phyloP scores from a whole-genome alignment of 23 tunicate genomes.

The Halocynthia aurantium region DNA sequence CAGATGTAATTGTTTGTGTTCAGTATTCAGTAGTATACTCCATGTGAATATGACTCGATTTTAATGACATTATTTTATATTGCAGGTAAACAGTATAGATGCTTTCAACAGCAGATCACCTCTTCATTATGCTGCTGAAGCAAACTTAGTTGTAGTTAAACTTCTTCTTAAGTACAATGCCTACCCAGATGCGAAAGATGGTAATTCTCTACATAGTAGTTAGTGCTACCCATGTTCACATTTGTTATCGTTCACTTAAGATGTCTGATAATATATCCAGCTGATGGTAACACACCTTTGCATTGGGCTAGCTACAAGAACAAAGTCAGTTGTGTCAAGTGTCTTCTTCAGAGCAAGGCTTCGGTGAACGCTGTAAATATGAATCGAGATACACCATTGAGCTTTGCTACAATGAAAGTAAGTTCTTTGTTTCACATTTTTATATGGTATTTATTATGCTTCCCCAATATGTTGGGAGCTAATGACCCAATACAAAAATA shows the following conservation, averaged over 20 bases:
- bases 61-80: no score
- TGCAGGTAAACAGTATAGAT: slow-evolving; percentile 7
- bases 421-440: not conserved
- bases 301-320: slow-evolving; percentile 7
- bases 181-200: slow-evolving; percentile 4
- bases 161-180: not conserved
- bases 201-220: not conserved
- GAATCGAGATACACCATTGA: not conserved
- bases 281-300: slow-evolving; percentile 8
- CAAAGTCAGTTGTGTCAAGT: not conserved
- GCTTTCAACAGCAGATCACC: not conserved
- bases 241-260: no score
- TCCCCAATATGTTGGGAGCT: no score
- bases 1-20: not conserved
- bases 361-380: not conserved
- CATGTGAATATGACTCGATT: no score
- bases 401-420: slow-evolving; percentile 8
- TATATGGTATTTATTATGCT: no score
- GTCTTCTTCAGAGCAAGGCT: not conserved
- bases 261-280: not conserved
- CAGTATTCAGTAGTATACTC: not conserved
- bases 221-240: not conserved
- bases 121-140: slow-evolving; percentile 11
- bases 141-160: not conserved
- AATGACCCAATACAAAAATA: no score